phyloP scores from a whole-genome alignment of 2,797 vertebrate species.

The Thamnophis elegans region DNA sequence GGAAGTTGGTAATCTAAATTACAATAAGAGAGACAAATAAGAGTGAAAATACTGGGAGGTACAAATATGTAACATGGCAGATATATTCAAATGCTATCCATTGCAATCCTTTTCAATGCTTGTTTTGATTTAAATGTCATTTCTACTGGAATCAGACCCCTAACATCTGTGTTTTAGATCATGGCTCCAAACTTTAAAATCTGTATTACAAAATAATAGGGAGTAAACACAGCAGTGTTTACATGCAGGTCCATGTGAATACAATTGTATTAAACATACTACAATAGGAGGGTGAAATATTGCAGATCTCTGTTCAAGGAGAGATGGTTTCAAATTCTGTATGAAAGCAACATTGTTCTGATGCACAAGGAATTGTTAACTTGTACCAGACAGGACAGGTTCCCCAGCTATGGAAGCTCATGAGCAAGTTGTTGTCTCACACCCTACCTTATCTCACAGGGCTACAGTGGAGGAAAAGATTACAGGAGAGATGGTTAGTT shows the following conservation, averaged over 20 bases:
- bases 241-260: not conserved
- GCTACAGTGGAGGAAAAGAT: not conserved
- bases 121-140: not conserved
- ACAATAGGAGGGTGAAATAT: not conserved
- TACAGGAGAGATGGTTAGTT: not conserved
- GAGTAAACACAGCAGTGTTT: not conserved
- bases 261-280: not conserved
- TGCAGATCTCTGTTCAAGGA: not conserved
- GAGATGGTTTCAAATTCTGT: not conserved
- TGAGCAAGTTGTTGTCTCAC: not conserved
- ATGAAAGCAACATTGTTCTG: conserved; percentile 9
- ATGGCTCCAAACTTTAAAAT: too few relatives aligned
- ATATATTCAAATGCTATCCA: not conserved
- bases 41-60: not conserved
- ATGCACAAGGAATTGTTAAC: not conserved
- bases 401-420: not conserved
- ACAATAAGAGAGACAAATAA: not conserved
- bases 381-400: fast-evolving
- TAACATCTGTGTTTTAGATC: not conserved
- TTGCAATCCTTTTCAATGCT: not conserved
- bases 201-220: not conserved
- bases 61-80: not conserved
- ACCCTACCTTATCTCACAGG: too few relatives aligned
- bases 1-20: not conserved
- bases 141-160: not conserved